phyloP scores from a whole-genome alignment of 2,888 invertebrate species.

The Troides oblongomaculatus region DNA sequence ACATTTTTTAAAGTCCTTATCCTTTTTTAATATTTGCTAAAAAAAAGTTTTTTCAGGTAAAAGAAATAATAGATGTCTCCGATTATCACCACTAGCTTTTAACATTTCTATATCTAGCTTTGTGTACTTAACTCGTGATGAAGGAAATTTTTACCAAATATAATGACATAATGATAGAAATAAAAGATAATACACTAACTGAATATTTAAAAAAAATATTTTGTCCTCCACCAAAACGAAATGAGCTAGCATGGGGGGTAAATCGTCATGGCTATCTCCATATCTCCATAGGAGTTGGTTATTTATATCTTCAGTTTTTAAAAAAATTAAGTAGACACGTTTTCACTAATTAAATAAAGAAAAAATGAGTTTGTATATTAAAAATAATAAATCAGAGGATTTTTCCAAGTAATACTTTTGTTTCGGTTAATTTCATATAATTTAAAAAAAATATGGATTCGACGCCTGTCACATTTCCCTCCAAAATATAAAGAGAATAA shows the following conservation, averaged over 20 bases:
- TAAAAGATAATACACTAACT: no score
- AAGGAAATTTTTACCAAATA: constrained; percentile 55
- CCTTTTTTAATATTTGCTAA: constrained; percentile 5
- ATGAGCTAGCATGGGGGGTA: no score
- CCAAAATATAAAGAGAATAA: background rate
- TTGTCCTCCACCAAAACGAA: no score
- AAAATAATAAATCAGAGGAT: background rate
- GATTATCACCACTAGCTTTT: constrained; percentile 49
- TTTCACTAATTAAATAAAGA: no score
- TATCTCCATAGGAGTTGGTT: no score
- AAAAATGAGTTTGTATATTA: background rate
- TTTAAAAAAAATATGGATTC: background rate
- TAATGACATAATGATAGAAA: no score
- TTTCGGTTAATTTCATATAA: background rate
- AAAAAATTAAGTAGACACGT: no score
- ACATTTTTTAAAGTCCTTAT: constrained; percentile 3
- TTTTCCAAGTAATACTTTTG: background rate
- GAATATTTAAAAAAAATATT: no score
- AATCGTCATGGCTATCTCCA: no score
- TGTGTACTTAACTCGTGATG: constrained; percentile 62
- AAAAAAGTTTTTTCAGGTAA: constrained; percentile 63
- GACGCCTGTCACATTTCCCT: background rate
- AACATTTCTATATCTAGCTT: constrained; percentile 70
- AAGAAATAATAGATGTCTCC: constrained; percentile 40
- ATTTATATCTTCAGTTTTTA: no score